A percentile compares a stretch with the other conserved stretches of the same genome.
Conservation (phyloP, 2,888 invertebrate species). For the Acrocera orbiculus region DNA sequence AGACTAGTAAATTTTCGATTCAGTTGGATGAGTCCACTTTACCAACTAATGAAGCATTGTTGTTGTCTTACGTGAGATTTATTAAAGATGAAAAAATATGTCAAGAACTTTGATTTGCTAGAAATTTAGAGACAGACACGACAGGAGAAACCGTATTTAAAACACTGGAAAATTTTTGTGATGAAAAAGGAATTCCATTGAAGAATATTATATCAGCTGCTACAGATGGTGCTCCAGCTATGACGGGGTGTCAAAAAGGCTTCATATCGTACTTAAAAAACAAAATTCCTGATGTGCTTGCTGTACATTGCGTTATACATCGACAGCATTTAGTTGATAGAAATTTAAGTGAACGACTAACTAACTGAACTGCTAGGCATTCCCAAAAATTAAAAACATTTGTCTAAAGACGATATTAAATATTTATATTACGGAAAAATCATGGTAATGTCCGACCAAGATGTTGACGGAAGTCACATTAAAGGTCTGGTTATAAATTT, state of each 20-base stretch:
- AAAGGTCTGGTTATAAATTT: too few species aligned
- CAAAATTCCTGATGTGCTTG: not conserved
- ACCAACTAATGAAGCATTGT: slow-evolving; percentile 19
- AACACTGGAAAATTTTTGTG: slow-evolving; percentile 2
- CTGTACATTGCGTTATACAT: slow-evolving; percentile 2
- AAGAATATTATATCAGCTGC: slow-evolving; percentile 6
- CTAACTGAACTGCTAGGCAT: too few species aligned
- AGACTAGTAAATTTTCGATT: slow-evolving; percentile 21
- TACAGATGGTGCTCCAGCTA: slow-evolving; percentile 5
- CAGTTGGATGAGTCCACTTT: slow-evolving; percentile 25
- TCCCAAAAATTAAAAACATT: too few species aligned
- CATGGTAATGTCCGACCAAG: too few species aligned
- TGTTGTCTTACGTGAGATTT: slow-evolving; percentile 22
- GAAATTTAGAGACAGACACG: slow-evolving; percentile 4
- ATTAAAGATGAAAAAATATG: slow-evolving; percentile 4
- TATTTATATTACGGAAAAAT: too few species aligned
- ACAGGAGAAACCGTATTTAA: slow-evolving; percentile 7
- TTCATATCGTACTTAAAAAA: slow-evolving; percentile 1
- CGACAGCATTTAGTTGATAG: not conserved
- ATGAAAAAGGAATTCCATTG: slow-evolving; percentile 6
- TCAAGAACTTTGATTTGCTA: slow-evolving; percentile 4
- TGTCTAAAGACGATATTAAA: too few species aligned
- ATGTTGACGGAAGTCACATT: too few species aligned
- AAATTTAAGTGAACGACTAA: slow-evolving; percentile 1
- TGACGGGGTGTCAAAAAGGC: not conserved